These are phyloP conservation scores for Heloderma charlesbogerti DNA, from an alignment of 2,113 vertebrate species.

Conservation along the genomic window DNA sequence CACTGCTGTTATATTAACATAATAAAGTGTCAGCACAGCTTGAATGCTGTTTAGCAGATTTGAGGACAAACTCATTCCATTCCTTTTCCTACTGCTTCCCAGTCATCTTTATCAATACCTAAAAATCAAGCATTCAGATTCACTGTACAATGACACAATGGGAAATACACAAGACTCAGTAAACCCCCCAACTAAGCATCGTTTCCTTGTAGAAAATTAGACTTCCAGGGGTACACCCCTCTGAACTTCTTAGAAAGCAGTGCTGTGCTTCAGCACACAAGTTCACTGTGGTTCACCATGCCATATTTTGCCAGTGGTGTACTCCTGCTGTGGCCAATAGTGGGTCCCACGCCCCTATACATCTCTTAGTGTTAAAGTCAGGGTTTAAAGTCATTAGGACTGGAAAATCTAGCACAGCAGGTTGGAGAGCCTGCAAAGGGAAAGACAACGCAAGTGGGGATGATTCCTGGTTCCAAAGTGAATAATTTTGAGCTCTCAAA, in stretches of 20 bases:
- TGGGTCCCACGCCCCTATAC: not conserved
- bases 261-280: not conserved
- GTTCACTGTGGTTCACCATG: not conserved
- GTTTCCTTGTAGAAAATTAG: not conserved
- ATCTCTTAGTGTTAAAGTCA: not conserved
- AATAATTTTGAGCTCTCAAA: not conserved
- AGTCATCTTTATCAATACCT: slow-evolving; percentile 10
- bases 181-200: not conserved
- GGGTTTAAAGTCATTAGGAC: not conserved
- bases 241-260: not conserved
- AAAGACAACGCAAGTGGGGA: not conserved
- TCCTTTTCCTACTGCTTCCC: fast-evolving
- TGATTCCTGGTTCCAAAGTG: not conserved
- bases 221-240: not conserved
- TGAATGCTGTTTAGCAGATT: not conserved
- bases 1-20: slow-evolving; percentile 13
- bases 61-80: slow-evolving; percentile 30
- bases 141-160: not conserved
- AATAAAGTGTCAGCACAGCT: slow-evolving; percentile 10
- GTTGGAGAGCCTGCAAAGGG: no score
- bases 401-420: not conserved
- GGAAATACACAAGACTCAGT: not conserved
- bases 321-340: not conserved
- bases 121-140: slow-evolving; percentile 31
- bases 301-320: not conserved